Conservation (phyloP, 2,888 invertebrate genomes). For the Cinara cedri region DNA sequence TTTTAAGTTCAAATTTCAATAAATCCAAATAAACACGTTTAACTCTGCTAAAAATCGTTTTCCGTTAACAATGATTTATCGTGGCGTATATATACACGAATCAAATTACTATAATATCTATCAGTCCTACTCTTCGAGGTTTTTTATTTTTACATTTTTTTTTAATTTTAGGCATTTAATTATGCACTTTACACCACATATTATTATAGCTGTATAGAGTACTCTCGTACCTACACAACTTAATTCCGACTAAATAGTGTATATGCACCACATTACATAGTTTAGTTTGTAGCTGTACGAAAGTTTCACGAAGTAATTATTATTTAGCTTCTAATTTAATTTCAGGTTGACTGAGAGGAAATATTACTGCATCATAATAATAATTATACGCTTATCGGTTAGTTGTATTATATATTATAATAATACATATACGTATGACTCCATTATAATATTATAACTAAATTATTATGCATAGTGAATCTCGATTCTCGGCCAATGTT, state of each 20-base stretch:
- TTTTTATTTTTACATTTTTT: too few relatives aligned
- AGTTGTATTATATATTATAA: conserved; percentile 9
- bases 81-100: too few relatives aligned
- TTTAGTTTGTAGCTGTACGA: conserved; percentile 2
- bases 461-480: background rate
- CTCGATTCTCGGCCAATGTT: background rate
- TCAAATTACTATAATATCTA: too few relatives aligned
- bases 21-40: too few relatives aligned
- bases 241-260: background rate
- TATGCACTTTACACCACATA: background rate
- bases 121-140: too few relatives aligned
- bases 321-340: conserved; percentile 35
- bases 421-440: background rate
- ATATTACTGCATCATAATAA: background rate
- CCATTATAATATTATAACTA: background rate
- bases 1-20: too few relatives aligned
- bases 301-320: conserved; percentile 38
- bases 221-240: background rate
- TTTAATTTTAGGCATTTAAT: too few relatives aligned
- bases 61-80: too few relatives aligned
- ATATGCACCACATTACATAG: too few relatives aligned
- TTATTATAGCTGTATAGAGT: too few relatives aligned
- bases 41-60: too few relatives aligned
- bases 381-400: conserved; percentile 6
- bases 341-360: background rate